Evolutionary conservation across 2,797 vertebrate species (phyloP).

Genomic region (Neosilurus mollespiculum): DNA sequence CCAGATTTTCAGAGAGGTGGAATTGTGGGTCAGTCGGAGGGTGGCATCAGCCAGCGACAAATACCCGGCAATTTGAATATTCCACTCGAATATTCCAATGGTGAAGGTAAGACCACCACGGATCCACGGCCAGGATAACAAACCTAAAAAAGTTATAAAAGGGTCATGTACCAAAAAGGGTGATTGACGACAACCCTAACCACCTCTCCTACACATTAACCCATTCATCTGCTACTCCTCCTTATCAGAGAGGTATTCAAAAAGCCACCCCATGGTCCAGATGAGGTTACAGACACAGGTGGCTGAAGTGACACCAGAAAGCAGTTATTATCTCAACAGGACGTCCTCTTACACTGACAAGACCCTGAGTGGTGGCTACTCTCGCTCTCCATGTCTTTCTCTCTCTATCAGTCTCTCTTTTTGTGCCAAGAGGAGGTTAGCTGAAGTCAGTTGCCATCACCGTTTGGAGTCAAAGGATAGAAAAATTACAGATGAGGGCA

Average conservation of each 20-base stretch:
- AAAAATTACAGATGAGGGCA: slow-evolving; percentile 31
- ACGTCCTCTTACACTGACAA: slow-evolving; percentile 57
- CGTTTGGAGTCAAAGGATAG: slow-evolving; percentile 47
- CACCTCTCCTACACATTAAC: background rate
- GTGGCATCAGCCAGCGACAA: too few relatives aligned
- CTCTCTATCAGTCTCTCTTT: slow-evolving; percentile 42
- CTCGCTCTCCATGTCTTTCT: slow-evolving; percentile 5
- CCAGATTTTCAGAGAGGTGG: too few relatives aligned
- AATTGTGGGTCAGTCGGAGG: too few relatives aligned
- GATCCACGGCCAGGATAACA: background rate
- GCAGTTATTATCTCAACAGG: slow-evolving; percentile 66
- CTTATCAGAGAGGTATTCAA: slow-evolving; percentile 20
- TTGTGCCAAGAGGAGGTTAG: slow-evolving; percentile 34
- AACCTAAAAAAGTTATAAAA: background rate
- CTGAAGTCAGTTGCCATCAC: slow-evolving; percentile 42
- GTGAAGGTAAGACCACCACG: too few relatives aligned
- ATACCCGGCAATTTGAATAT: too few relatives aligned
- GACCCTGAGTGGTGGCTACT: slow-evolving; percentile 40
- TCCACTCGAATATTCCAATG: too few relatives aligned
- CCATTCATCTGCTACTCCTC: background rate
- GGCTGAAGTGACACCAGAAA: slow-evolving; percentile 55
- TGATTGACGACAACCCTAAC: background rate
- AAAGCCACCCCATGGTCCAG: slow-evolving; percentile 26
- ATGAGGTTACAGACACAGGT: slow-evolving; percentile 25
- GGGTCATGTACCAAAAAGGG: background rate